Conservation (phyloP, 2,888 invertebrate genomes). For the Minunthozetes semirufus region DNA sequence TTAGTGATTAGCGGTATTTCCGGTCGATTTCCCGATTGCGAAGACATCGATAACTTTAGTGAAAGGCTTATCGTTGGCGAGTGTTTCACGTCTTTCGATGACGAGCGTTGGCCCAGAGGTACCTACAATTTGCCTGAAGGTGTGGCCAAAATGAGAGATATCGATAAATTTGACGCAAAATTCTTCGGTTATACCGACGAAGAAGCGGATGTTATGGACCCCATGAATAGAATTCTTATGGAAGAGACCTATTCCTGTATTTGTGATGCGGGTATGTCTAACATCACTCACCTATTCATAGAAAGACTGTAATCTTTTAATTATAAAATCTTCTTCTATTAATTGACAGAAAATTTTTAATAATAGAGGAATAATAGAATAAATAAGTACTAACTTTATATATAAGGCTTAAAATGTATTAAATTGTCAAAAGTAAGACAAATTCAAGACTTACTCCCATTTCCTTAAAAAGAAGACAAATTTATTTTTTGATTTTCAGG, state of each 20-base stretch:
- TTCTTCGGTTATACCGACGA: constrained; percentile 28
- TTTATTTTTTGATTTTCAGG: neutral
- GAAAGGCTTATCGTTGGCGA: constrained; percentile 15
- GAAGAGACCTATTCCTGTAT: constrained; percentile 17
- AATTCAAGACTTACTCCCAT: too few relatives aligned
- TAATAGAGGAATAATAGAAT: too few relatives aligned
- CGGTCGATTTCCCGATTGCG: constrained; percentile 30
- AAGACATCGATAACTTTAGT: constrained; percentile 21
- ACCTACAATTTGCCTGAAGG: constrained; percentile 26
- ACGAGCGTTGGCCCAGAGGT: constrained; percentile 24
- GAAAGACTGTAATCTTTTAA: too few relatives aligned
- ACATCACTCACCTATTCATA: too few relatives aligned
- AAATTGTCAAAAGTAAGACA: too few relatives aligned
- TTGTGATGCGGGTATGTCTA: constrained; percentile 13
- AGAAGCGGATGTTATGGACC: constrained; percentile 22
- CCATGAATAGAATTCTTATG: constrained; percentile 19
- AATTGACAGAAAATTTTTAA: too few relatives aligned
- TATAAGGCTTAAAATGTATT: too few relatives aligned
- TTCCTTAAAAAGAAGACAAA: too few relatives aligned
- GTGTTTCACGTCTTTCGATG: constrained; percentile 8
- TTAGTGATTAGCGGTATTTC: constrained; percentile 31
- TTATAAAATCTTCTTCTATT: too few relatives aligned
- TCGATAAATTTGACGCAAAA: constrained; percentile 31
- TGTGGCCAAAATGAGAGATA: constrained; percentile 15
- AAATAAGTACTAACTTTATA: too few relatives aligned